These are phyloP conservation scores for Ganaspis sp. DNA, from an alignment of 1,140 invertebrate genomes.

Conservation along the genomic window DNA sequence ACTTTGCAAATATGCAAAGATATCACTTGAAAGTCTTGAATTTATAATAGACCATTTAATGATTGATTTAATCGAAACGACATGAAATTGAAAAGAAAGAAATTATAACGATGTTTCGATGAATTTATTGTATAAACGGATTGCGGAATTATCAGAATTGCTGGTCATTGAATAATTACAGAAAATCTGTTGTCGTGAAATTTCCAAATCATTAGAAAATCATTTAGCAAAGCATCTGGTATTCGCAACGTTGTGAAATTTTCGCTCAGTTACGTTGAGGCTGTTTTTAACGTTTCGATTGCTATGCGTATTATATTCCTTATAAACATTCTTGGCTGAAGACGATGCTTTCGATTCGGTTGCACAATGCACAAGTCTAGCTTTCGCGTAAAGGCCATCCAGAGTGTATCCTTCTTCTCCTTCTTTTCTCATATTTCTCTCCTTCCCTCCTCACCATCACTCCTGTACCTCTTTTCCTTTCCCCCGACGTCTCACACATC, in stretches of 20 bases:
- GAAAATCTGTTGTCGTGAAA: neutral
- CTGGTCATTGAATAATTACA: slow-evolving; percentile 4
- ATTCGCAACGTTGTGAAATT: slow-evolving; percentile 37
- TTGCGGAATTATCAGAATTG: neutral
- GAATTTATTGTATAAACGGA: no score
- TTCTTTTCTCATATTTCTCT: slow-evolving; percentile 42
- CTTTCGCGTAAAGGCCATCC: slow-evolving; percentile 64
- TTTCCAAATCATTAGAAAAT: slow-evolving; percentile 4
- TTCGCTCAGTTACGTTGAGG: neutral
- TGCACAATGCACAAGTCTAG: slow-evolving; percentile 47
- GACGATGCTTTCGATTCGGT: slow-evolving; percentile 52
- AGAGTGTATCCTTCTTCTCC: slow-evolving; percentile 8
- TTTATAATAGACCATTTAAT: no score
- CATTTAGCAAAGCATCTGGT: slow-evolving; percentile 22
- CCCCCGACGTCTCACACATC: slow-evolving; percentile 46
- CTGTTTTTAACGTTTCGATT: neutral
- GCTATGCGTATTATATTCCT: slow-evolving; percentile 29
- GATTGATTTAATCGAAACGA: no score
- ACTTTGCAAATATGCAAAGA: no score
- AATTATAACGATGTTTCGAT: no score
- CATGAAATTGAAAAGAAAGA: no score
- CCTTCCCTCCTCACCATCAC: slow-evolving; percentile 42
- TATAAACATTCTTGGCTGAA: slow-evolving; percentile 37
- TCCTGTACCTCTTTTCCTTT: slow-evolving; percentile 49
- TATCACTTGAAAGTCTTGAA: no score